A percentile compares a stretch with the other conserved stretches of the same genome.
phyloP scores from a whole-genome alignment of 1,140 invertebrate genomes.

The Psilanteris sp. region DNA sequence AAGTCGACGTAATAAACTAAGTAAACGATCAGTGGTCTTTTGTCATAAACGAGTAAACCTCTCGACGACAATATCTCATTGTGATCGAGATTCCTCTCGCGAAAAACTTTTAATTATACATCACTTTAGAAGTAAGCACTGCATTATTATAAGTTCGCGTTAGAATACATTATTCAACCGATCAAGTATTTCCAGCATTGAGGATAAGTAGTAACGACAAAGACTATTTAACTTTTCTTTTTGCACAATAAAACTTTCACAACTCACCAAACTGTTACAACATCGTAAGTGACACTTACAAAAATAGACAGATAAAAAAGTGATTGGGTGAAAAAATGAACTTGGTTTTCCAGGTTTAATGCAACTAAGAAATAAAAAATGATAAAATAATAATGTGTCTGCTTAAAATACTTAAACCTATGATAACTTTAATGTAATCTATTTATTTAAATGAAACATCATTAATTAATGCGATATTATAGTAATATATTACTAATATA shows the following conservation, averaged over 20 bases:
- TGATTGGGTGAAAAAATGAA: no score
- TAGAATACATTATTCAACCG: constrained; percentile 60
- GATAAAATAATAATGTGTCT: no score
- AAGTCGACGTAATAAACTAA: constrained; percentile 22
- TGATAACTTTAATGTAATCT: no score
- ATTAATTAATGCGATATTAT: no score
- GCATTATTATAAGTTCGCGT: constrained; percentile 64
- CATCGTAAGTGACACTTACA: constrained; percentile 32
- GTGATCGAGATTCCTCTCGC: constrained; percentile 35
- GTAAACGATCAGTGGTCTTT: constrained; percentile 54
- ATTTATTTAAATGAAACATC: no score
- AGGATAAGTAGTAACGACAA: constrained; percentile 57
- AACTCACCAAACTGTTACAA: constrained; percentile 51
- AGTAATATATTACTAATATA: no score
- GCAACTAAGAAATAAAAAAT: no score
- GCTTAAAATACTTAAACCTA: no score
- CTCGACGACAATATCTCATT: no score
- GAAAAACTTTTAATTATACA: constrained; percentile 64
- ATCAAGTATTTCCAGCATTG: constrained; percentile 51
- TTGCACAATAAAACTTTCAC: constrained; percentile 42
- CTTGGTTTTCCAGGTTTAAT: no score
- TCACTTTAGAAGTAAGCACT: constrained; percentile 50
- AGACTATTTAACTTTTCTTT: constrained; percentile 59
- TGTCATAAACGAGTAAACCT: constrained; percentile 42
- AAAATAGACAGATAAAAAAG: no score